phyloP scores from a whole-genome alignment of 2,113 vertebrate species.

The Columbina picui region DNA sequence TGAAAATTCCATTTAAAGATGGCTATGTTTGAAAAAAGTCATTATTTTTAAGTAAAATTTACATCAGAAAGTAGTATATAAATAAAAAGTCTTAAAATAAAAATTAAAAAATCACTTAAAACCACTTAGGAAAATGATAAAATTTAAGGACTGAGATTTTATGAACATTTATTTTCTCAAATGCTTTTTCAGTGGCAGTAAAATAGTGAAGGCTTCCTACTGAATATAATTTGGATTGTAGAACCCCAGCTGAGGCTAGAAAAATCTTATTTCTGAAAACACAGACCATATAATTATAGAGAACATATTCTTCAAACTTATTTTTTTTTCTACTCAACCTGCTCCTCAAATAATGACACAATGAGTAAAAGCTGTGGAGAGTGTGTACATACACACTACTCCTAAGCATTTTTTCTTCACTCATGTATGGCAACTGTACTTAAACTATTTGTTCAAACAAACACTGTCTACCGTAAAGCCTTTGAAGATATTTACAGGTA shows the following conservation, averaged over 20 bases:
- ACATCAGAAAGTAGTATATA: background rate
- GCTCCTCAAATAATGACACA: background rate
- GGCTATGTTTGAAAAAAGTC: background rate
- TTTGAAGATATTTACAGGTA: background rate
- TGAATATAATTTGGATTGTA: slow-evolving; percentile 7
- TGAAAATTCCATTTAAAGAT: background rate
- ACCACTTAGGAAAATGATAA: slow-evolving; percentile 9
- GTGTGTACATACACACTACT: background rate
- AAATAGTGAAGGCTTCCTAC: slow-evolving; percentile 12
- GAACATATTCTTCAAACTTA: background rate
- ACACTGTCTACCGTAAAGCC: background rate
- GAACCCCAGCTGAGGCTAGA: background rate
- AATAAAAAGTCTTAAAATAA: background rate
- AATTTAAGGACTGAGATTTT: slow-evolving; percentile 10
- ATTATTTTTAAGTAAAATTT: background rate
- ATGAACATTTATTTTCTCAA: background rate
- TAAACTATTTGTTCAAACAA: background rate
- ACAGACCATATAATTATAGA: background rate
- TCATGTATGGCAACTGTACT: background rate
- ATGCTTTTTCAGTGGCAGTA: slow-evolving; percentile 14
- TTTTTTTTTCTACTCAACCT: background rate
- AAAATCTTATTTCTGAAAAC: background rate
- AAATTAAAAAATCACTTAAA: background rate
- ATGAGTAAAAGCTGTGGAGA: background rate
- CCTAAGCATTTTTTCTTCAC: background rate